Conservation (phyloP, 2,113 vertebrate genomes). For the Leptobrachium ailaonicum region DNA sequence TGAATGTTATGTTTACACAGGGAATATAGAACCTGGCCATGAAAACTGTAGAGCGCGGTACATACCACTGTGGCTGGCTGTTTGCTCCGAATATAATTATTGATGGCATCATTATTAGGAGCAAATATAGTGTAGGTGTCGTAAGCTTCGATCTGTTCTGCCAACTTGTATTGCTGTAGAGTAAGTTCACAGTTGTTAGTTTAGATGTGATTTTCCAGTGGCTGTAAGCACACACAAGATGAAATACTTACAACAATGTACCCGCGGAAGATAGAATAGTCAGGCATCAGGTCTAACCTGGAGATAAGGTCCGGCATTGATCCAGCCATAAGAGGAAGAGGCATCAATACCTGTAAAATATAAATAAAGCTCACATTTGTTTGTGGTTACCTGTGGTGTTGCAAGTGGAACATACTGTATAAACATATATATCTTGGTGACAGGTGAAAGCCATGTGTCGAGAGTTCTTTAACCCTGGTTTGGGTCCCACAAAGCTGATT, state of each 20-base stretch:
- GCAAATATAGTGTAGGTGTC: slow-evolving; percentile 82
- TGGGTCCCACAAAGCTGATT: too few relatives aligned
- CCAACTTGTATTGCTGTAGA: slow-evolving; percentile 80
- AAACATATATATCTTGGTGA: too few relatives aligned
- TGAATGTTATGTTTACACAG: too few relatives aligned
- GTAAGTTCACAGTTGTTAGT: background rate
- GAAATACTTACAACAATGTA: slow-evolving; percentile 75
- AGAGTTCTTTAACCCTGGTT: too few relatives aligned
- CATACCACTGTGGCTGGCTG: slow-evolving; percentile 70
- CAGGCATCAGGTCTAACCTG: slow-evolving; percentile 73
- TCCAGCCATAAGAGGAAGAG: slow-evolving; percentile 64
- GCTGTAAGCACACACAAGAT: background rate
- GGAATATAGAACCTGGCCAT: too few relatives aligned
- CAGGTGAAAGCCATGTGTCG: too few relatives aligned
- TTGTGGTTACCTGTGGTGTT: too few relatives aligned
- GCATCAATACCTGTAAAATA: slow-evolving; percentile 77
- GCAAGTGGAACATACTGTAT: too few relatives aligned
- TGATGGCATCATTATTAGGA: slow-evolving; percentile 78
- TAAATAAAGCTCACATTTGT: background rate
- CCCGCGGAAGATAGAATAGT: slow-evolving; percentile 82
- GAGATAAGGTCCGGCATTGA: slow-evolving; percentile 72
- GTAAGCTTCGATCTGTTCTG: slow-evolving; percentile 68
- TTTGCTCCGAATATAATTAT: slow-evolving; percentile 70
- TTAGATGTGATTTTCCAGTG: background rate
- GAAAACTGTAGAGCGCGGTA: slow-evolving; percentile 27